Percentiles rank a stretch among this genome's conserved stretches.
phyloP scores from a whole-genome alignment of 2,797 vertebrate genomes.

The Halcyon leucocephala region DNA sequence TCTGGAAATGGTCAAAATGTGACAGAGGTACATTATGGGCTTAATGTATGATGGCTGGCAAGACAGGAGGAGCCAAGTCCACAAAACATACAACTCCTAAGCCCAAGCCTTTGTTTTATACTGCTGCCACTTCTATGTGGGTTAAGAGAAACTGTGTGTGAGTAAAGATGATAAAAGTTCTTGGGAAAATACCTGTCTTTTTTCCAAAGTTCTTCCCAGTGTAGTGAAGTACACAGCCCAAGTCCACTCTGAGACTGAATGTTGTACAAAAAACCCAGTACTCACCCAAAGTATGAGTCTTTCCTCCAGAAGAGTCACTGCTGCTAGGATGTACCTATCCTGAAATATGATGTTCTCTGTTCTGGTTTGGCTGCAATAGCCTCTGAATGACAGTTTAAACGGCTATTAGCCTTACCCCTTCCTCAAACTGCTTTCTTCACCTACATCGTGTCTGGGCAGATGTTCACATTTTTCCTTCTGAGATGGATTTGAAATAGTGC shows the following conservation, averaged over 20 bases:
- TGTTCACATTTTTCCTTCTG: neutral
- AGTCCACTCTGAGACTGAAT: neutral
- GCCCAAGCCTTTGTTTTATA: neutral
- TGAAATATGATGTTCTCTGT: fast-evolving
- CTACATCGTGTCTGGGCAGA: neutral
- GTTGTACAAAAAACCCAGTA: neutral
- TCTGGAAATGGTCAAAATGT: neutral
- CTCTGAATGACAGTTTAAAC: neutral
- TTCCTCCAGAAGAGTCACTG: neutral
- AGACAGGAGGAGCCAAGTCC: neutral
- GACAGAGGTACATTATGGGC: neutral
- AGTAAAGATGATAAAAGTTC: neutral
- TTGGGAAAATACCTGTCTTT: neutral
- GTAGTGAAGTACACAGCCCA: neutral
- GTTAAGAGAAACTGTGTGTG: neutral
- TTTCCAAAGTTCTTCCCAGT: neutral
- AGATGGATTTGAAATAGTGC: neutral
- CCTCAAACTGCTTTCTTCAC: neutral
- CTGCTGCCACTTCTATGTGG: neutral
- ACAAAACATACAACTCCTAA: neutral
- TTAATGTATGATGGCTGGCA: neutral
- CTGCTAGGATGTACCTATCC: neutral
- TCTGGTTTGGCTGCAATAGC: neutral
- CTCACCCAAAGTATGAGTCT: neutral
- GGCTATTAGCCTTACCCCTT: neutral